phyloP scores from a whole-genome alignment of 2,888 invertebrate genomes.

The Busseola fusca region DNA sequence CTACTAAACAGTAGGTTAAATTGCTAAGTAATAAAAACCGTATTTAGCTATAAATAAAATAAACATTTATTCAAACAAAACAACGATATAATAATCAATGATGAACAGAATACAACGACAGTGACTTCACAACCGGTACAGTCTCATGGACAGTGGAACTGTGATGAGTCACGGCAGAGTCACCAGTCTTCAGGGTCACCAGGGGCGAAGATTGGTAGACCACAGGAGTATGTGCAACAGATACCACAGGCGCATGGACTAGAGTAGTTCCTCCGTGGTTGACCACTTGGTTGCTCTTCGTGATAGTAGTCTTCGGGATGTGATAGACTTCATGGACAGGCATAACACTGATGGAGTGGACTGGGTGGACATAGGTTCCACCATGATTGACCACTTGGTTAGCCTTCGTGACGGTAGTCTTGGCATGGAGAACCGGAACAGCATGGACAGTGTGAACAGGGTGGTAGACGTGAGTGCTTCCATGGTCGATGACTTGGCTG shows the following conservation, averaged over 20 bases:
- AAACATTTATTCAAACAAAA: slow-evolving; percentile 57
- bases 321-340: slow-evolving; percentile 67
- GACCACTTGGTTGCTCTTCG: slow-evolving; percentile 81
- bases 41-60: slow-evolving; percentile 3
- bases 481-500: slow-evolving; percentile 75
- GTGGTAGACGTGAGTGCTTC: slow-evolving; percentile 71
- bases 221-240: slow-evolving; percentile 68
- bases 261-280: slow-evolving; percentile 72
- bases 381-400: slow-evolving; percentile 79
- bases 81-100: slow-evolving; percentile 63
- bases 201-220: slow-evolving; percentile 71
- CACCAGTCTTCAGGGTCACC: slow-evolving; percentile 70
- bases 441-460: slow-evolving; percentile 57
- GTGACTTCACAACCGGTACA: slow-evolving; percentile 73
- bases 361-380: slow-evolving; percentile 67
- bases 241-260: slow-evolving; percentile 61
- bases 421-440: slow-evolving; percentile 63
- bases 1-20: not conserved
- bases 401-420: slow-evolving; percentile 74
- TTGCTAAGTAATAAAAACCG: not conserved
- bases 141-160: slow-evolving; percentile 84
- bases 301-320: slow-evolving; percentile 70
- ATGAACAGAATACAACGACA: slow-evolving; percentile 70
- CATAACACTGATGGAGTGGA: slow-evolving; percentile 63
- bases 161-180: slow-evolving; percentile 85